phyloP scores from a whole-genome alignment of 1,140 invertebrate genomes.

The Orchesella cincta region DNA sequence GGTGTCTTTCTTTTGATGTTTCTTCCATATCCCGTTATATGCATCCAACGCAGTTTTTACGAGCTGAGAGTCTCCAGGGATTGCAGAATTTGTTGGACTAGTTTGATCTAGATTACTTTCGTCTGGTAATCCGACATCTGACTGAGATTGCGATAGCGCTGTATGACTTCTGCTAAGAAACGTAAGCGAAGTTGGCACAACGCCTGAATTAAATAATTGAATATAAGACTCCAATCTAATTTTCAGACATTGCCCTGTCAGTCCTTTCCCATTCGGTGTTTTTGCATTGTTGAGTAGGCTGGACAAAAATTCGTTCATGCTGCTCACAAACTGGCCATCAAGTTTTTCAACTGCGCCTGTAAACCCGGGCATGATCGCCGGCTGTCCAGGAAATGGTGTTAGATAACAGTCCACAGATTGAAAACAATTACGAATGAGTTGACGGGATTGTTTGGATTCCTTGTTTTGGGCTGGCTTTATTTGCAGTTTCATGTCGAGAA shows the following conservation, averaged over 20 bases:
- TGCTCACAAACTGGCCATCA: conserved; percentile 14
- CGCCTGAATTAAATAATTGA: conserved; percentile 34
- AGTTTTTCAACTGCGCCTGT: conserved; percentile 34
- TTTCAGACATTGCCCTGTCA: too few relatives aligned
- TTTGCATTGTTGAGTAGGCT: conserved; percentile 29
- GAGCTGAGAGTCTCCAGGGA: neutral
- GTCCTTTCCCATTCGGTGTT: neutral
- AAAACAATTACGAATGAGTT: conserved; percentile 34
- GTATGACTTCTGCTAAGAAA: too few relatives aligned
- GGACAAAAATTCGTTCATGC: conserved; percentile 35
- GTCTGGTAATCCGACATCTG: neutral
- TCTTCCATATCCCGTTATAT: neutral
- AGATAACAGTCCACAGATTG: conserved; percentile 38
- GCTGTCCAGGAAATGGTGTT: conserved; percentile 35
- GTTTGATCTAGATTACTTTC: neutral
- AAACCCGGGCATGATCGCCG: conserved; percentile 8
- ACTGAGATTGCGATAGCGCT: too few relatives aligned
- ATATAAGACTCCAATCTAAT: conserved; percentile 22
- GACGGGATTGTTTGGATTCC: neutral
- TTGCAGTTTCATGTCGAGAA: conserved; percentile 34
- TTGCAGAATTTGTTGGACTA: neutral
- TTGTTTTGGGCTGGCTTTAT: conserved; percentile 2
- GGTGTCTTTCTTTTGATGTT: neutral
- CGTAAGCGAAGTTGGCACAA: neutral
- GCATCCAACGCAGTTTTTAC: neutral